These are phyloP conservation scores for Leuciscus waleckii DNA, from an alignment of 2,797 vertebrate species.

Conservation along the genomic window DNA sequence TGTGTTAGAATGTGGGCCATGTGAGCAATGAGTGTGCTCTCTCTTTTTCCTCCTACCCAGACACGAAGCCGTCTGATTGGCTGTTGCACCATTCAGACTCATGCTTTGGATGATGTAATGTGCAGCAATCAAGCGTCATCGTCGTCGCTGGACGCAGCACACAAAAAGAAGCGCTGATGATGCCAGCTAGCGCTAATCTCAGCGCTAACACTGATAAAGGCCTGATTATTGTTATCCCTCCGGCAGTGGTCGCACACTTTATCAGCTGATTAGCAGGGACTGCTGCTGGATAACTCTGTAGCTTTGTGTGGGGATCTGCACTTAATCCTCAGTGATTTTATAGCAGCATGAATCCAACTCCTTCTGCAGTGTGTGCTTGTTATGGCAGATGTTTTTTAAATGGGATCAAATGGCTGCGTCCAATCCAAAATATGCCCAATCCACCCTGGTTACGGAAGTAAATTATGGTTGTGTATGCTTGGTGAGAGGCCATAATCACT, in stretches of 20 bases:
- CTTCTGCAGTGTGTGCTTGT: constrained; percentile 12
- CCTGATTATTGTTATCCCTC: constrained; percentile 37
- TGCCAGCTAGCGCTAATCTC: constrained; percentile 57
- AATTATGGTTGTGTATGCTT: constrained; percentile 52
- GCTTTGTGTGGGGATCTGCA: constrained; percentile 33
- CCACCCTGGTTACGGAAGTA: constrained; percentile 47
- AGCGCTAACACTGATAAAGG: constrained; percentile 27
- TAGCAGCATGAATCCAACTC: not conserved
- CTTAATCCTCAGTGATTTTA: constrained; percentile 28
- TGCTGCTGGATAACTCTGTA: constrained; percentile 22
- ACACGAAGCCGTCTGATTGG: constrained; percentile 19
- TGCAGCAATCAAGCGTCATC: constrained; percentile 59
- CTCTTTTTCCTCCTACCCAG: constrained; percentile 17
- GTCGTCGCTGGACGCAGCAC: constrained; percentile 31
- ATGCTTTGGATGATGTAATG: constrained; percentile 71
- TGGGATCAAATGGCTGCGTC: constrained; percentile 46
- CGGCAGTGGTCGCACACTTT: not conserved
- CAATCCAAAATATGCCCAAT: constrained; percentile 57
- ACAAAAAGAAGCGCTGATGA: constrained; percentile 59
- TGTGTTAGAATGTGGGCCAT: constrained; percentile 24
- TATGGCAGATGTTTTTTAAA: constrained; percentile 43
- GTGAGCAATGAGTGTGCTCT: constrained; percentile 27
- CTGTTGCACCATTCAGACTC: constrained; percentile 58
- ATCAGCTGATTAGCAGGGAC: constrained; percentile 27
- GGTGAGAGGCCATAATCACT: constrained; percentile 44